Conservation (phyloP, 2,113 vertebrate species). For the Tetrax tetrax region DNA sequence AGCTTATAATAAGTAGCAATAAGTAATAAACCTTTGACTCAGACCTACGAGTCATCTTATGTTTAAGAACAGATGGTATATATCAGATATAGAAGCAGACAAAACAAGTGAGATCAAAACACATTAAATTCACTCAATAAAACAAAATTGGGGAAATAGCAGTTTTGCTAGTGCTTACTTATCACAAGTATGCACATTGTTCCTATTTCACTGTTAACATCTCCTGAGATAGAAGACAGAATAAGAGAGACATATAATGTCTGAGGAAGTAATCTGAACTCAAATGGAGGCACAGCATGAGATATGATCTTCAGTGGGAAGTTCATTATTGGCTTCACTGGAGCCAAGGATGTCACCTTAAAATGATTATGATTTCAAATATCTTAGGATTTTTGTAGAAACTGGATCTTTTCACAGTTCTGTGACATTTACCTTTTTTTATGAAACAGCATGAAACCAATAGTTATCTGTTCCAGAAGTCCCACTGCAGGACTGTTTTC, state of each 20-base stretch:
- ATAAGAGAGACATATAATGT: background rate
- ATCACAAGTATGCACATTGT: background rate
- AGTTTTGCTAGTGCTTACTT: background rate
- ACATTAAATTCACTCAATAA: background rate
- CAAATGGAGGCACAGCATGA: background rate
- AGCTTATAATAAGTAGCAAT: too few relatives aligned
- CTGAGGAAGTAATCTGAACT: background rate
- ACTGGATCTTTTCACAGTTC: background rate
- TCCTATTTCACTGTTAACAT: background rate
- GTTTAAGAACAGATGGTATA: background rate
- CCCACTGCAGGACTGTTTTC: background rate
- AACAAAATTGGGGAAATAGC: background rate
- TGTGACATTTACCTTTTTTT: conserved; percentile 11
- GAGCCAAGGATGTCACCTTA: background rate
- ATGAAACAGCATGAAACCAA: background rate
- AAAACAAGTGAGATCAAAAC: background rate
- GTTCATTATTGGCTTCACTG: background rate
- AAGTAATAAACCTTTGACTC: background rate
- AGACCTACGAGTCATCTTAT: background rate
- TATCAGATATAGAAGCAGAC: background rate
- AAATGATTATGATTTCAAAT: background rate
- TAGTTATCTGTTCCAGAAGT: background rate
- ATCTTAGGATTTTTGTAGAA: background rate
- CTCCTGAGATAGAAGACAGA: background rate
- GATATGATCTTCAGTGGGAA: background rate